Conservation (phyloP, 1,140 invertebrate species). For the Odontomachus brunneus region DNA sequence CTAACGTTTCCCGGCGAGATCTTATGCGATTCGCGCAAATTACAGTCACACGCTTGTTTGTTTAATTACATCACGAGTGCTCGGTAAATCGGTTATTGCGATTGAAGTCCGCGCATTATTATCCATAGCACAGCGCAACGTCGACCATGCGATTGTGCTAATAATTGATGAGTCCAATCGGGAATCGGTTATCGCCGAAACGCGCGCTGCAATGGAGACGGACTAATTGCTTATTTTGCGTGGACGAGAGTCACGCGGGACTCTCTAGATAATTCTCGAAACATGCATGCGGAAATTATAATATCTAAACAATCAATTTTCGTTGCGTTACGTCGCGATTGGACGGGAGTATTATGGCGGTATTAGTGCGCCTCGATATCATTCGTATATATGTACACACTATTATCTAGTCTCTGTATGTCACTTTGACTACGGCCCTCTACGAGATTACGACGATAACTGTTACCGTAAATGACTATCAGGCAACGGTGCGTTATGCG, state of each 20-base stretch:
- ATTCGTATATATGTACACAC: conserved; percentile 4
- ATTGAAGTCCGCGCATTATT: conserved; percentile 38
- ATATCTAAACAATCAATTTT: background rate
- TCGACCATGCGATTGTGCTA: conserved; percentile 37
- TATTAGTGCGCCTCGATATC: background rate
- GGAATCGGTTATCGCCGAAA: conserved; percentile 19
- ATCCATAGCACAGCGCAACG: conserved; percentile 7
- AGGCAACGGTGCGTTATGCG: background rate
- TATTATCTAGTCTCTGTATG: conserved; percentile 25
- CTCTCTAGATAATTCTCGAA: background rate
- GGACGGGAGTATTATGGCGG: conserved; percentile 2
- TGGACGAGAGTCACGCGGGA: background rate
- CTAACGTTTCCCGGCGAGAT: background rate
- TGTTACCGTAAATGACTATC: background rate
- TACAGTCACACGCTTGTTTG: conserved; percentile 18
- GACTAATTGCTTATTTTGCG: conserved; percentile 31
- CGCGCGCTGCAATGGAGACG: background rate
- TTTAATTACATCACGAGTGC: conserved; percentile 15
- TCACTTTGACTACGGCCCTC: background rate
- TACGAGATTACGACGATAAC: conserved; percentile 43
- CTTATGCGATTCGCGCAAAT: conserved; percentile 1
- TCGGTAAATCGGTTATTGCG: conserved; percentile 27
- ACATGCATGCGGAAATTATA: conserved; percentile 3
- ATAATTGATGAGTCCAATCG: conserved; percentile 53
- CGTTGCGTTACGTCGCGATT: background rate